Evolutionary conservation across 1,140 invertebrate species (phyloP), one percentile per base, ranked within the genome.

Genomic region (Drosophila rhopaloa): DNA sequence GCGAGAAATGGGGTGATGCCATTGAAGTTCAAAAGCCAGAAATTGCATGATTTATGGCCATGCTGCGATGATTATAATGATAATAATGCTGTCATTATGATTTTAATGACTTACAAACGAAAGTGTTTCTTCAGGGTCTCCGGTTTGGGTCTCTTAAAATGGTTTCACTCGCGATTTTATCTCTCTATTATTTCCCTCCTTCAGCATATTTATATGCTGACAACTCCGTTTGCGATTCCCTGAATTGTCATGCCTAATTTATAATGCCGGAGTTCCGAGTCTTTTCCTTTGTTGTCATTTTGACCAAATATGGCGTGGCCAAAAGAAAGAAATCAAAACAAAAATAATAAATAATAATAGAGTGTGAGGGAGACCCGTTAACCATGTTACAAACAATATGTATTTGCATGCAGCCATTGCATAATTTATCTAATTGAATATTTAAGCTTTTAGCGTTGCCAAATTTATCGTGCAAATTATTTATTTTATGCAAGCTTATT

Each of bases 91-190:
- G 66, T 70, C 76, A 84, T 88, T 88, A 84, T 88, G 68, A 78
- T 68, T 88, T 89, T 89, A 88, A 88, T 88, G 84, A 89, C 79
- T 66, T 77, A 58, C 80, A 84, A 83, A 84, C 62, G 84, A 88
- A 89, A 88, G 83, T 83, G 66, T 67, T 81, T 66, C 40, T 11
- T 43, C 9, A 37, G 41, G 19, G 51, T 54, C 47, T 44, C 29
- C 59, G 8, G 16, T 37, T 14, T 0, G 2, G 32, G 54, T 5
- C 47, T 48, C 48, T 75, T 29, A 48, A 76, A 67, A 53, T 50
- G 62, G 61, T 51, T 54, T 76, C 72, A 16, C 43, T 37, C 7
- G 56, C 38, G 48, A 72, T 55, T 54, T 54, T 72, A 35, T 37
- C 63, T 32, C 41, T 14, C 8, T n/a, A 32, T 44, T 68, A 53